A percentile compares a stretch with the other conserved stretches of the same genome.
These are phyloP conservation scores for Sardina pilchardus DNA, from an alignment of 2,113 vertebrate genomes.

Conservation along the genomic window DNA sequence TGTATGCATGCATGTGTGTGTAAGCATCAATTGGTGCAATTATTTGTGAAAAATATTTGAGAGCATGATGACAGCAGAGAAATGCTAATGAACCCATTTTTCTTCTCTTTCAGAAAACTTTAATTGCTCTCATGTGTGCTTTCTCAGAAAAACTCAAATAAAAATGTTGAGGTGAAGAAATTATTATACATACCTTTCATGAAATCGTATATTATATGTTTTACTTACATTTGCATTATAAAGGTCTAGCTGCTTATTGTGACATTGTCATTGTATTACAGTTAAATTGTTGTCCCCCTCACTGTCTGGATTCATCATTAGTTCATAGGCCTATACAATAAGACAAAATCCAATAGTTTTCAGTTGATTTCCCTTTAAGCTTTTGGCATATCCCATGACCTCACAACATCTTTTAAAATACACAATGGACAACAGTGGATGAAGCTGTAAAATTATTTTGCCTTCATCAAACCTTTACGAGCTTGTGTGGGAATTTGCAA, in stretches of 20 bases:
- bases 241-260: too few relatives aligned
- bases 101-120: not conserved
- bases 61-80: not conserved
- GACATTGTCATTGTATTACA: too few relatives aligned
- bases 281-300: not conserved
- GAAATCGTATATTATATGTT: too few relatives aligned
- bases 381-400: not conserved
- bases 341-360: not conserved
- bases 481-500: conserved; percentile 3
- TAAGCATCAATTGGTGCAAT: not conserved
- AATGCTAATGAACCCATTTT: not conserved
- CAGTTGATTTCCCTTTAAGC: not conserved
- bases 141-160: too few relatives aligned
- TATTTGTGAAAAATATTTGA: not conserved
- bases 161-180: too few relatives aligned
- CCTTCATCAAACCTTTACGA: conserved; percentile 16
- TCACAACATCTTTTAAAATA: not conserved
- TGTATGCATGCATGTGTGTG: not conserved
- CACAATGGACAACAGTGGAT: not conserved
- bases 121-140: too few relatives aligned
- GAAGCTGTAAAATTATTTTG: not conserved
- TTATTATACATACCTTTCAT: too few relatives aligned
- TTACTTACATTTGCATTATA: too few relatives aligned
- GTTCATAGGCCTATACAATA: not conserved
- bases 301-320: not conserved